Evolutionary conservation across 2,888 invertebrate species (phyloP).

Genomic region (Dyspetes luteomarginatus): DNA sequence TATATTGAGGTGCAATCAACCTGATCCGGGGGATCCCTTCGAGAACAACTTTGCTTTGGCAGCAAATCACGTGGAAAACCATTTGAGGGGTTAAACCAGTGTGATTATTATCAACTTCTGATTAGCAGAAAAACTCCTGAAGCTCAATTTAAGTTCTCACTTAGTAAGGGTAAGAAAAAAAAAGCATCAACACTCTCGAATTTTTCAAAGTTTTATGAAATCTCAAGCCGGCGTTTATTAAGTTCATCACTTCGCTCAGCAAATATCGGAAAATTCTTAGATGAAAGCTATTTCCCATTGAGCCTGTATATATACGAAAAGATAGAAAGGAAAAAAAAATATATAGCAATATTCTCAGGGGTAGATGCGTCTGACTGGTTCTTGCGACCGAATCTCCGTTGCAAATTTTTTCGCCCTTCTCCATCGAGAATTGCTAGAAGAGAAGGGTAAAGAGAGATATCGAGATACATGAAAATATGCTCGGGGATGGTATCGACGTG

Average conservation of each 20-base stretch:
- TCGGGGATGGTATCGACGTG: slow-evolving; percentile 34
- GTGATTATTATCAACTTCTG: slow-evolving; percentile 21
- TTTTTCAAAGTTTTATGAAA: slow-evolving; percentile 28
- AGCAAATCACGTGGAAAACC: background rate
- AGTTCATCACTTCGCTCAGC: background rate
- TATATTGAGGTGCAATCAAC: slow-evolving; percentile 16
- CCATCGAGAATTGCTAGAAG: slow-evolving; percentile 34
- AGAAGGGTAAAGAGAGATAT: too few species aligned
- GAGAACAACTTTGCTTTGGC: slow-evolving; percentile 20
- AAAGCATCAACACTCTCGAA: background rate
- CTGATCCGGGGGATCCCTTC: slow-evolving; percentile 7
- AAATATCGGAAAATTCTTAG: slow-evolving; percentile 41
- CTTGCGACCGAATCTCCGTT: background rate
- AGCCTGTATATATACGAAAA: background rate
- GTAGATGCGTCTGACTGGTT: slow-evolving; percentile 4
- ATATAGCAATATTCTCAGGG: slow-evolving; percentile 2
- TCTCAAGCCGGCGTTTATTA: background rate
- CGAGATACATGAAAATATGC: slow-evolving; percentile 57
- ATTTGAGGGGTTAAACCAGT: background rate
- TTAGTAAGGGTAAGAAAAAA: too few species aligned
- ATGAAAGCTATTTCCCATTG: background rate
- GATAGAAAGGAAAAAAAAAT: slow-evolving; percentile 9
- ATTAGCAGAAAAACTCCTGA: slow-evolving; percentile 4
- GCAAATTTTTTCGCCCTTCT: slow-evolving; percentile 28
- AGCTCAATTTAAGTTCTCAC: background rate